Conservation (phyloP, 2,888 invertebrate genomes). For the Acutogordius australiensis region DNA sequence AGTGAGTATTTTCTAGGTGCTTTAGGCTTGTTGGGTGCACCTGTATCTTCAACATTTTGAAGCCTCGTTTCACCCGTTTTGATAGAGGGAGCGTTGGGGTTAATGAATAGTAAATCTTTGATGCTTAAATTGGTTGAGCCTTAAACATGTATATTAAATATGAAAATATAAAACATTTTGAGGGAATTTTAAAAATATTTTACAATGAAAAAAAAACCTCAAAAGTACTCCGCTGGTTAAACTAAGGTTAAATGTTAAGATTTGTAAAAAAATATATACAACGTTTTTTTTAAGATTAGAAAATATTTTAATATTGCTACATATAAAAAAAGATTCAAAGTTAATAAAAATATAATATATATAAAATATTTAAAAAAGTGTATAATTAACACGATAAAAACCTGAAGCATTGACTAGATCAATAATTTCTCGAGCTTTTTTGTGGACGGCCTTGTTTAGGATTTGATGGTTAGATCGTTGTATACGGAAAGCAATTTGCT, state of each 20-base stretch:
- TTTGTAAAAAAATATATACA: background rate
- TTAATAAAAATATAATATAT: no score
- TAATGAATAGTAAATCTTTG: background rate
- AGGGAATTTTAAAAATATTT: no score
- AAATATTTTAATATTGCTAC: background rate
- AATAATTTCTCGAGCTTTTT: slow-evolving; percentile 6
- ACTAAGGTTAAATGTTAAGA: no score
- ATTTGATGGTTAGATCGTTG: slow-evolving; percentile 8
- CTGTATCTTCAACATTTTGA: slow-evolving; percentile 7
- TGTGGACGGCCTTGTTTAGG: slow-evolving; percentile 1
- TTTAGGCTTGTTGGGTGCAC: background rate
- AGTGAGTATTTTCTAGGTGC: slow-evolving; percentile 9
- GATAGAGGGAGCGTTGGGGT: background rate
- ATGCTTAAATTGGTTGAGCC: slow-evolving; percentile 7
- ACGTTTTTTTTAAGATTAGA: background rate
- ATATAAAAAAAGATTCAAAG: no score
- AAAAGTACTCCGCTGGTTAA: no score
- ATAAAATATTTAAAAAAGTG: no score
- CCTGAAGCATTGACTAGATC: background rate
- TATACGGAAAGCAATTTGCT: slow-evolving; percentile 3
- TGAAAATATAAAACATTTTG: no score
- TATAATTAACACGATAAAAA: no score
- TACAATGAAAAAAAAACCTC: no score
- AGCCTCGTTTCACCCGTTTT: background rate
- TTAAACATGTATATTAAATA: no score